These are phyloP conservation scores for Drosophila algonquin DNA, from an alignment of 2,888 invertebrate genomes.

Conservation along the genomic window DNA sequence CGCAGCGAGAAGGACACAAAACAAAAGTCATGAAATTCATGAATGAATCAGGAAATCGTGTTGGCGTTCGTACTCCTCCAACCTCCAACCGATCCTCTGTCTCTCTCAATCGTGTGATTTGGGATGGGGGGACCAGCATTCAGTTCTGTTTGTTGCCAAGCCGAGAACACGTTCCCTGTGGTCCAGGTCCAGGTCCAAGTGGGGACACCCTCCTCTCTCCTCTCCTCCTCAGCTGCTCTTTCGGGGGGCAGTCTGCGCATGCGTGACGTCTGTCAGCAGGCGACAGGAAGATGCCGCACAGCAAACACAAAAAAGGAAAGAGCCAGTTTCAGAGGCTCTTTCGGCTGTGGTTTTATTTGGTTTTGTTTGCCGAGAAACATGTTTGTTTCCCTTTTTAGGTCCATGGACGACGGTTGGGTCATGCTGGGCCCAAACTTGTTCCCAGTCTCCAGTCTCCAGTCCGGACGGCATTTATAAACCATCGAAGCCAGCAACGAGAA, in stretches of 20 bases:
- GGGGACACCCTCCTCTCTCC: slow-evolving; percentile 5
- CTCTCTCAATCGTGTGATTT: slow-evolving; percentile 8
- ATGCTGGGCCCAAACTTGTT: slow-evolving; percentile 68
- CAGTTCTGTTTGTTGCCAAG: slow-evolving; percentile 54
- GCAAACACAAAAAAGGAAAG: slow-evolving; percentile 23
- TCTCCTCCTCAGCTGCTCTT: too few relatives aligned
- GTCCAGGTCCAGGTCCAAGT: too few relatives aligned
- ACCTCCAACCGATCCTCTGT: too few relatives aligned
- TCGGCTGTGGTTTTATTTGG: slow-evolving; percentile 26
- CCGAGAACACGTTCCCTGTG: slow-evolving; percentile 44
- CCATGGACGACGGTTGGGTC: slow-evolving; percentile 55
- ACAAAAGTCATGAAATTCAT: slow-evolving; percentile 72
- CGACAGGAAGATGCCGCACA: slow-evolving; percentile 56
- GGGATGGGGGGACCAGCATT: slow-evolving; percentile 14
- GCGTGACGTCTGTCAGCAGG: slow-evolving; percentile 62
- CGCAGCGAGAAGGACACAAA: slow-evolving; percentile 70
- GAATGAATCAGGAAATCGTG: slow-evolving; percentile 77
- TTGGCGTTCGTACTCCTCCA: too few relatives aligned
- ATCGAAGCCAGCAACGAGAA: slow-evolving; percentile 36
- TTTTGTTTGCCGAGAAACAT: slow-evolving; percentile 57
- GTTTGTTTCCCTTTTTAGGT: slow-evolving; percentile 65
- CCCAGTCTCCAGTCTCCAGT: slow-evolving; percentile 25
- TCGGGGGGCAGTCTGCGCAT: slow-evolving; percentile 58
- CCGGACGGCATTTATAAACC: slow-evolving; percentile 42
- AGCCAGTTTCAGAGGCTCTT: slow-evolving; percentile 33